These are phyloP conservation scores for Hyalella azteca DNA, from an alignment of 2,888 invertebrate genomes.

Conservation along the genomic window DNA sequence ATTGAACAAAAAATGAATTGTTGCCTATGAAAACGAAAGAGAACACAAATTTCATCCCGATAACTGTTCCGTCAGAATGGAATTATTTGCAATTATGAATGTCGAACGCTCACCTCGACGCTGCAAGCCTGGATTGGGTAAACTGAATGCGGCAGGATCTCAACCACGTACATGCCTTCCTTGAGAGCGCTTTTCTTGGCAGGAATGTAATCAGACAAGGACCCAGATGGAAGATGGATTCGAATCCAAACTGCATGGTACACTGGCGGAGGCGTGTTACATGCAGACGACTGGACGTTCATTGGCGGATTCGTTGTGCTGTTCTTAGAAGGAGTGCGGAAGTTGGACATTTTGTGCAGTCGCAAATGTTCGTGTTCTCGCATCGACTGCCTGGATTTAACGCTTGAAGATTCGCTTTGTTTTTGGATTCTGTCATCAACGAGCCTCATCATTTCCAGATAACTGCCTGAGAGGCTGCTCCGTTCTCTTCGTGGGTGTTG, in stretches of 20 bases:
- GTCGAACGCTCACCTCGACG: constrained; percentile 9
- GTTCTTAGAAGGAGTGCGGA: not conserved
- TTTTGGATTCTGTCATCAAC: too few relatives aligned
- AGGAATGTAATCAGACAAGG: not conserved
- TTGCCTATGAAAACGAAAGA: not conserved
- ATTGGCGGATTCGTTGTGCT: not conserved
- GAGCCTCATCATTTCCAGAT: not conserved
- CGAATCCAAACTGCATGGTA: not conserved
- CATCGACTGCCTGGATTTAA: not conserved
- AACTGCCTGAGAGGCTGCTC: not conserved
- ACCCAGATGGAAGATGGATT: constrained; percentile 11
- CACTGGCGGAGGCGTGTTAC: not conserved
- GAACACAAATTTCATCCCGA: too few relatives aligned
- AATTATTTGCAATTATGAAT: too few relatives aligned
- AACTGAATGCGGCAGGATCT: not conserved
- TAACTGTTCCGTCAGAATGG: too few relatives aligned
- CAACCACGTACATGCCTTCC: not conserved
- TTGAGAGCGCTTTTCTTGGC: not conserved
- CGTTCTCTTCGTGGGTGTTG: too few relatives aligned
- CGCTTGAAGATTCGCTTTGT: not conserved
- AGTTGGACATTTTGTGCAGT: not conserved
- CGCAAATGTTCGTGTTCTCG: not conserved
- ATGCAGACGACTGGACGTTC: not conserved
- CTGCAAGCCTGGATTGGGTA: constrained; percentile 31
- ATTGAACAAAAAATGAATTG: not conserved